Conservation (phyloP, 2,113 vertebrate genomes). For the Nestor notabilis region DNA sequence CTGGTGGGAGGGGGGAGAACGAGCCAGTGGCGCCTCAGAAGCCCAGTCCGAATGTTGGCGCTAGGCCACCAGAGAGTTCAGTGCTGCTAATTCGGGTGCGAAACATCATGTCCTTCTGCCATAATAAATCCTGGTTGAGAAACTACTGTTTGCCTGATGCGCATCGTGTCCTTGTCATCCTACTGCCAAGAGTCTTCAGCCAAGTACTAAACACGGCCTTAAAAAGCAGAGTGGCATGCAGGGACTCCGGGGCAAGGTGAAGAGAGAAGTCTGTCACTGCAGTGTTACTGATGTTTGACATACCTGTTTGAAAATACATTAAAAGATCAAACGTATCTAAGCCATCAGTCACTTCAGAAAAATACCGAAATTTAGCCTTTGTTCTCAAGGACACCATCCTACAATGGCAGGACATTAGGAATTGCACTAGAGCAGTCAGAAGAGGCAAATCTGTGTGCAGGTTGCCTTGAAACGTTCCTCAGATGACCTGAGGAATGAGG, state of each 20-base stretch:
- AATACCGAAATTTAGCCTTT: not conserved
- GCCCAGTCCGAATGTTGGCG: accelerated
- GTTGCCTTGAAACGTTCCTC: not conserved
- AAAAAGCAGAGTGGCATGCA: not conserved
- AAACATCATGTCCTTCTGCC: not conserved
- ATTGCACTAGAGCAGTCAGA: not conserved
- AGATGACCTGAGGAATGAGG: not conserved
- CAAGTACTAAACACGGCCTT: accelerated
- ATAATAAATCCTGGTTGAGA: not conserved
- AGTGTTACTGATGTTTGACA: not conserved
- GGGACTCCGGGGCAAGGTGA: not conserved
- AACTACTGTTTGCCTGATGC: accelerated
- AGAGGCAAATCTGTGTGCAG: not conserved
- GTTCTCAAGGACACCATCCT: not conserved
- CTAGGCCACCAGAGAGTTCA: accelerated
- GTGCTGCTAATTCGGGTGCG: accelerated
- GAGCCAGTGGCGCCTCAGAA: not conserved
- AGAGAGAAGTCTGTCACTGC: not conserved
- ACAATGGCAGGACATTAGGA: not conserved
- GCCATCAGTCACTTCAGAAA: not conserved
- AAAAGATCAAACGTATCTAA: not conserved
- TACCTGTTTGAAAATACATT: not conserved
- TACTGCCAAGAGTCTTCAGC: not conserved
- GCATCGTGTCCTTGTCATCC: not conserved
- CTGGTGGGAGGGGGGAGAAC: accelerated